Base-by-base conservation (phyloP, 2,888 invertebrate species). In the Peribatodes rhomboidaria region DNA sequence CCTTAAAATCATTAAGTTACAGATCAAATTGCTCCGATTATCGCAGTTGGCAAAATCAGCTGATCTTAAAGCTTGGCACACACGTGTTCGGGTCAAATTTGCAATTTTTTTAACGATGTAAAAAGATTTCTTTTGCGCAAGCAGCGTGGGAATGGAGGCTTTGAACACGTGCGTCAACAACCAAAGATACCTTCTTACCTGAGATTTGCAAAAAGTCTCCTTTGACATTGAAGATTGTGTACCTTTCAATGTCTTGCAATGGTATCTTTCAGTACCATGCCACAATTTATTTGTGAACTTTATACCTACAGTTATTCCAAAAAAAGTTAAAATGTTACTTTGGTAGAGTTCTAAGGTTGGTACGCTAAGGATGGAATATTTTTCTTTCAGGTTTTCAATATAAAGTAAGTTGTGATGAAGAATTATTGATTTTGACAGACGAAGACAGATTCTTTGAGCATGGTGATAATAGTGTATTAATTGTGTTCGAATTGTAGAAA, bases 61-160 rank as follows among this genome's bases (percentile, higher is more conserved):
- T 88, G 89, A 87, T 88, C 85, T 81, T 22, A 82, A 85, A 81
- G 82, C 79, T 72, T 78, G 76, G 61, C 67, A 73, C 84, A 85
- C 88, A 88, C 87, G 88, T 87, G 89, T 86, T 77, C 80, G 74
- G 80, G 81, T 80, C 79, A 78, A 72, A 81, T 82, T 80, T 80
- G 86, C 86, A 74, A 80, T 81, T 84, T 87, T 87, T 87, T 82
- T 78, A 50, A 37, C 11, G 59, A 49, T 67, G 22, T 58, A 82
- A 86, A 69, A 84, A 84, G 71, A 74, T 79, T 81, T 81, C 70
- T 64, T 82, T 89, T 88, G 85, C 83, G 83, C 84, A 88, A 85
- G 82, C 70, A 75, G 67, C 88, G 88, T 89, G 89, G 86, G 88
- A 90, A 89, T 69, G 72, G 53, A 67, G 69, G 11, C 11, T 42